Evolutionary conservation across 2,113 vertebrate genomes (phyloP).

Genomic region (Corythornis cristatus): DNA sequence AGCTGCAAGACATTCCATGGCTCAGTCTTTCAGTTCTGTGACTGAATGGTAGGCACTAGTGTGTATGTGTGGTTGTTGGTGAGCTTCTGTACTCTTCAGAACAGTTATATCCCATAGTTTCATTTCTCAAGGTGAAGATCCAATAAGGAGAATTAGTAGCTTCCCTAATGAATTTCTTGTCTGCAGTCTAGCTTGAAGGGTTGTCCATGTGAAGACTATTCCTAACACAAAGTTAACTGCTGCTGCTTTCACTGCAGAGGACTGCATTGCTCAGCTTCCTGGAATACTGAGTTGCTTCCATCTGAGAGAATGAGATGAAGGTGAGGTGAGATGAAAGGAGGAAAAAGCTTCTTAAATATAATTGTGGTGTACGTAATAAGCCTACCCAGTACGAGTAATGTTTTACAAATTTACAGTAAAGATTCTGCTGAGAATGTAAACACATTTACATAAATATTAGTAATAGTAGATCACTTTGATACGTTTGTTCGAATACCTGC

Average conservation of each 20-base stretch:
- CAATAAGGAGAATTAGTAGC: background rate
- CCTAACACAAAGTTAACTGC: background rate
- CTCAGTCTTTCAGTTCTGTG: background rate
- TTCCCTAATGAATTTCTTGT: background rate
- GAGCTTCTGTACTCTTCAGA: background rate
- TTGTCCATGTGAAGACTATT: background rate
- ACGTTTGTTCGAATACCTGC: background rate
- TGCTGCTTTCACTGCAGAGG: background rate
- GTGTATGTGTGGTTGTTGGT: background rate
- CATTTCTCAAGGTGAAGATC: background rate
- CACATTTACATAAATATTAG: background rate
- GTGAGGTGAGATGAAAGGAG: background rate
- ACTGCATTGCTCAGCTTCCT: background rate
- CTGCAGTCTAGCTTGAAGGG: background rate
- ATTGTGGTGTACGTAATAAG: background rate
- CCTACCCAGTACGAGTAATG: background rate
- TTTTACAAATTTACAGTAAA: constrained; percentile 3
- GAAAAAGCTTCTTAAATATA: background rate
- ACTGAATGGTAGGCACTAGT: background rate
- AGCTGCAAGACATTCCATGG: background rate
- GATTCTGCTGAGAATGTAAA: background rate
- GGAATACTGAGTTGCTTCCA: background rate
- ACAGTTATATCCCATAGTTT: background rate
- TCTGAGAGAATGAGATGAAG: background rate
- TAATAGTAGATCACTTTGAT: background rate